These are phyloP conservation scores for Heteronetta atricapilla DNA, from an alignment of 2,113 vertebrate species.

Conservation along the genomic window DNA sequence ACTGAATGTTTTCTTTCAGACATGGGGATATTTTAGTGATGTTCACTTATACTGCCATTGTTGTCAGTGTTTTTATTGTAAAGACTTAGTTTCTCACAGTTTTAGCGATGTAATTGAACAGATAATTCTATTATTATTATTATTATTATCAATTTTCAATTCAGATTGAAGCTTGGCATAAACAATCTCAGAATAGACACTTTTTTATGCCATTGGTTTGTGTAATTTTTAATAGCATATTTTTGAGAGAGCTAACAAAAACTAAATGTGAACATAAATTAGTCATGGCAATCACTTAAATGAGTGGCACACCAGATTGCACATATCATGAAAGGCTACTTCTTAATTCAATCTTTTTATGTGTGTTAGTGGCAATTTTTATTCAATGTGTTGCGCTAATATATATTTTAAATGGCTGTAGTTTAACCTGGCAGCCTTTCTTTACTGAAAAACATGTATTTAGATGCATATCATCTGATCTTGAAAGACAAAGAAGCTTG, in stretches of 20 bases:
- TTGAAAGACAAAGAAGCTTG: not conserved
- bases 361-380: not conserved
- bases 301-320: not conserved
- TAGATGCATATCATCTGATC: not conserved
- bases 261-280: slow-evolving; percentile 43
- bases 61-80: not conserved
- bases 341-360: slow-evolving; percentile 6
- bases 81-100: not conserved
- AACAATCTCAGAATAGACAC: not conserved
- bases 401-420: not conserved
- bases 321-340: not conserved
- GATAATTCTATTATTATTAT: too few relatives aligned
- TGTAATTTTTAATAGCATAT: slow-evolving; percentile 7
- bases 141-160: not conserved
- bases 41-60: slow-evolving; percentile 11
- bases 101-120: not conserved
- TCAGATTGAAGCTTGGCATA: not conserved
- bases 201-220: not conserved
- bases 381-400: not conserved
- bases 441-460: not conserved
- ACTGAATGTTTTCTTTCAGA: slow-evolving; percentile 22
- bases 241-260: slow-evolving; percentile 29
- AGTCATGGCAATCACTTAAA: slow-evolving; percentile 33
- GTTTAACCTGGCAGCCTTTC: not conserved
- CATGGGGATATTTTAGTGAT: slow-evolving; percentile 19